A percentile compares a stretch with the other conserved stretches of the same genome.
These are phyloP conservation scores for Palaemon carinicauda DNA, from an alignment of 1,140 invertebrate genomes.

Conservation along the genomic window DNA sequence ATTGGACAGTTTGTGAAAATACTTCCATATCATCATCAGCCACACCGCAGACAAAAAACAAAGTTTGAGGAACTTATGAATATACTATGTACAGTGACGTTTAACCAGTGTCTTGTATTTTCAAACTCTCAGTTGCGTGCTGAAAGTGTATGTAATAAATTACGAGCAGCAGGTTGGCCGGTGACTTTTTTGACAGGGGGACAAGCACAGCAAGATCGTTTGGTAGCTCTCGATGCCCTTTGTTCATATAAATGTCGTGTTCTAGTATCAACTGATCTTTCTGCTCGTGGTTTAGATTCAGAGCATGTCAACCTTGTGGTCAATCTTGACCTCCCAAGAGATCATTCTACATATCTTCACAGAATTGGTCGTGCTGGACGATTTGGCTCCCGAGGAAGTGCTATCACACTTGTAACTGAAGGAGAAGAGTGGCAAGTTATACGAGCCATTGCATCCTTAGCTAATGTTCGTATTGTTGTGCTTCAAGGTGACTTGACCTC, in stretches of 20 bases:
- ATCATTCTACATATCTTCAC: constrained; percentile 92
- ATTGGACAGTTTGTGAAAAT: constrained; percentile 60
- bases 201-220: constrained; percentile 50
- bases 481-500: constrained; percentile 7
- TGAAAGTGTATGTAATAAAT: constrained; percentile 68
- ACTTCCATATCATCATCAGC: constrained; percentile 68
- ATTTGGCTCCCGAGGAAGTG: constrained; percentile 71
- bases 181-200: constrained; percentile 43
- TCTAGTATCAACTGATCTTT: constrained; percentile 89
- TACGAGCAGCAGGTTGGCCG: constrained; percentile 49
- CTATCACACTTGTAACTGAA: constrained; percentile 30
- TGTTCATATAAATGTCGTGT: constrained; percentile 72
- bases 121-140: constrained; percentile 77
- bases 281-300: constrained; percentile 87
- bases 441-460: constrained; percentile 45
- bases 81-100: constrained; percentile 77
- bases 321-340: constrained; percentile 87
- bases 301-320: constrained; percentile 92
- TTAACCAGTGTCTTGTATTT: constrained; percentile 92
- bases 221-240: constrained; percentile 45
- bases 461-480: constrained; percentile 24
- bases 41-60: constrained; percentile 67
- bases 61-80: constrained; percentile 77
- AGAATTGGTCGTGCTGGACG: constrained; percentile 93
- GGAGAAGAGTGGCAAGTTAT: constrained; percentile 45